These are phyloP conservation scores for Palythoa grandiflora DNA, from an alignment of 92 coral and sea anemone genomes.

Conservation along the genomic window DNA sequence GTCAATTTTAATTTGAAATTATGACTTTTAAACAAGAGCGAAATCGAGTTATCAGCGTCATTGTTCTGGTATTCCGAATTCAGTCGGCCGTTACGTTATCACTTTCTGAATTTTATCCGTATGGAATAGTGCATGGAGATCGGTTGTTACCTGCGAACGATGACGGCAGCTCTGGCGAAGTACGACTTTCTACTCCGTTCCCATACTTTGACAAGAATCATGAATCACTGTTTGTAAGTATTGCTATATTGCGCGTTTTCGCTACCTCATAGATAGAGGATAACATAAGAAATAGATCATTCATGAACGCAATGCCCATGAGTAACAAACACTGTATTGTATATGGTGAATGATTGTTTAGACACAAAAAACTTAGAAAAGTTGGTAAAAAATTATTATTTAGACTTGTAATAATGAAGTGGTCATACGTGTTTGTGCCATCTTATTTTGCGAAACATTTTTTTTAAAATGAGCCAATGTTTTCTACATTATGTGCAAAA, in stretches of 20 bases:
- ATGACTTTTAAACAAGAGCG: neutral
- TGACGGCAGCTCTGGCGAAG: slow-evolving; percentile 74
- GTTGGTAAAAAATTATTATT: too few relatives aligned
- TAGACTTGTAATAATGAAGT: too few relatives aligned
- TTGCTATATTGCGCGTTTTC: neutral
- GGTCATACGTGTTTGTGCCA: too few relatives aligned
- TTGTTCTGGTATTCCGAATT: neutral
- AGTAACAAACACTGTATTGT: too few relatives aligned
- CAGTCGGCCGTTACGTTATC: slow-evolving; percentile 12
- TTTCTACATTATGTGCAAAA: too few relatives aligned
- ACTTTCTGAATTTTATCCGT: slow-evolving; percentile 74
- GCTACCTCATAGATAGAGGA: neutral
- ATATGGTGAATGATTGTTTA: too few relatives aligned
- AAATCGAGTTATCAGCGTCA: neutral
- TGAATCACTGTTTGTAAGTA: slow-evolving; percentile 77
- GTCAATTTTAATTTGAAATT: neutral
- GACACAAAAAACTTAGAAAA: too few relatives aligned
- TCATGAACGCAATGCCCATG: too few relatives aligned
- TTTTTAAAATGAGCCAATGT: too few relatives aligned
- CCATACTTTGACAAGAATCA: slow-evolving; percentile 81
- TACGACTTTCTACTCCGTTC: slow-evolving; percentile 63
- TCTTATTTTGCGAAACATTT: too few relatives aligned
- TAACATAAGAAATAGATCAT: too few relatives aligned
- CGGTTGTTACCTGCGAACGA: slow-evolving; percentile 59
- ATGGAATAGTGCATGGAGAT: slow-evolving; percentile 59